Evolutionary conservation across 2,113 vertebrate species (phyloP), one percentile per base, ranked within the genome.

Genomic region (Crocuta crocuta): DNA sequence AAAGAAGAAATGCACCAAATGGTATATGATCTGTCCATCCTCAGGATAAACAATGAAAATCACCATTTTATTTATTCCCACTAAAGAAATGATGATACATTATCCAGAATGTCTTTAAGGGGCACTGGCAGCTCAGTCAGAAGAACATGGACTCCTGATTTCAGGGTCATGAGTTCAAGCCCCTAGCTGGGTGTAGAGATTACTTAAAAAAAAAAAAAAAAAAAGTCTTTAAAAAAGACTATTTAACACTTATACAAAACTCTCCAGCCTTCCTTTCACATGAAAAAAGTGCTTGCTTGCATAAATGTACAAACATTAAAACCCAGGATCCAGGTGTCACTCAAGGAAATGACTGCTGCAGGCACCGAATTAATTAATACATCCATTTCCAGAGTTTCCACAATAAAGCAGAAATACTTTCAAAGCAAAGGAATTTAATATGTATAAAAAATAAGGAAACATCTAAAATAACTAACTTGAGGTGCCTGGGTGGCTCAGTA

Each of bases 231-330:
- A 73, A 81, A 70, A 91, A 39, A 76, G 73, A 61, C 50, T 66
- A 35, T 0, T 91, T 5, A 79, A 73, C 4, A 82, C 45, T 13
- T 74, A 66, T 7, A 92, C 13, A 92, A 78, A 89, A 92, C 39
- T 58, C 50, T 82, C 17, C 50, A 96, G 35, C 15, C 15, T 71
- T 91, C 53, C 53, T 85, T 91, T 91, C 82, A 93, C 45, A 88
- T 66, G 55, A 61, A 95, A 84, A 68, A 86, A 95, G 61, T 82
- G 82, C n/a, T 43, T 55, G 12, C 33, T 43, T 63, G 21, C 33
- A 96, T 61, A 97, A 93, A 94, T 89, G 78, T 7, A 91, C 15
- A 89, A 74, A 85, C 39, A 66, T 43, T 96, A 94, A 82, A 50
- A 84, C 43, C 31, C n/a, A 89, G 26, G 48, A 92, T 58, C 79